Evolutionary conservation across 2,888 invertebrate species (phyloP).

Genomic region (Hypena proboscidalis): DNA sequence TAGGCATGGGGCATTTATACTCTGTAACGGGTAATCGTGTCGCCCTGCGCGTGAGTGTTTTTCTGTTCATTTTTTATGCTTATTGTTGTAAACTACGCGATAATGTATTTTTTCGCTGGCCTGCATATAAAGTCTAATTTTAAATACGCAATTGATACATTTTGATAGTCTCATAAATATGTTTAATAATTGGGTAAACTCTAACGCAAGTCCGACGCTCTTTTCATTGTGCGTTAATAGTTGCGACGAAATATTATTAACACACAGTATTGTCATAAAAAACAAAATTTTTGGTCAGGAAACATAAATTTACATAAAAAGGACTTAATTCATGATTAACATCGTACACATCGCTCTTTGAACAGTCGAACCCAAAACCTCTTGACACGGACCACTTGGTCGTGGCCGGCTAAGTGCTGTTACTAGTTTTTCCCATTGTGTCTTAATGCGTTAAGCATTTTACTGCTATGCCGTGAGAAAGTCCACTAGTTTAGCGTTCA

Average conservation of each 20-base stretch:
- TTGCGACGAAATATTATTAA: too few relatives aligned
- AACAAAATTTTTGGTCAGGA: too few relatives aligned
- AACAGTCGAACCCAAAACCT: conserved; percentile 23
- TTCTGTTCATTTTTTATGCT: conserved; percentile 4
- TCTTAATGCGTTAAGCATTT: conserved; percentile 62
- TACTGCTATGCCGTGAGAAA: conserved; percentile 71
- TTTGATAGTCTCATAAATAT: too few relatives aligned
- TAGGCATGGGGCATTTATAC: conserved; percentile 20
- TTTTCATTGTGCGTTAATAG: too few relatives aligned
- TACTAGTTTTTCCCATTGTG: conserved; percentile 66
- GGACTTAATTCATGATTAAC: too few relatives aligned
- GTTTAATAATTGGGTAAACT: too few relatives aligned
- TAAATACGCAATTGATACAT: too few relatives aligned
- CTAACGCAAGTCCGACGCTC: too few relatives aligned
- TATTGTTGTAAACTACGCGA: background rate
- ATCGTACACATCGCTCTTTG: conserved; percentile 8
- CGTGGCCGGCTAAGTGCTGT: conserved; percentile 60
- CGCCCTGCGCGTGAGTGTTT: conserved; percentile 9
- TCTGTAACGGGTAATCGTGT: conserved; percentile 6
- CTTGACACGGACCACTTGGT: conserved; percentile 41
- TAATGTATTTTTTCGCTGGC: background rate
- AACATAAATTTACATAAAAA: too few relatives aligned
- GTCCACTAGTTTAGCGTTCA: conserved; percentile 59
- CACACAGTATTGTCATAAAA: too few relatives aligned
- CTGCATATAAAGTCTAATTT: background rate